Conservation (phyloP, 2,113 vertebrate species). For the Heptranchias perlo region DNA sequence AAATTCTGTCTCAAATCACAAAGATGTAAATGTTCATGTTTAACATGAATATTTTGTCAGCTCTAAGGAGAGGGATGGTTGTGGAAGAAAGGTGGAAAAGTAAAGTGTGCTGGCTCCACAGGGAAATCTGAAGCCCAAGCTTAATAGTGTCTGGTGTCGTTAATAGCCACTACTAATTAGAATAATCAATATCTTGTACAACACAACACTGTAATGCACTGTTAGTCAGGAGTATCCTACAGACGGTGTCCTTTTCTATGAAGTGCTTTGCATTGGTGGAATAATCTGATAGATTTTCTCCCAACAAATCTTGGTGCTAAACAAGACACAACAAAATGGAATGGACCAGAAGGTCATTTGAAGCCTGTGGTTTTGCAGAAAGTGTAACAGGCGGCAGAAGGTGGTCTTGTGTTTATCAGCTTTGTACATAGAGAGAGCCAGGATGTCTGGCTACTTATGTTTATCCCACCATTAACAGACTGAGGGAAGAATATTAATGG, state of each 20-base stretch:
- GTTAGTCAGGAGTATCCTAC: conserved; percentile 62
- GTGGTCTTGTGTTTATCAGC: conserved; percentile 62
- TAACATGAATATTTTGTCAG: not conserved
- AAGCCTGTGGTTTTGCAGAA: conserved; percentile 75
- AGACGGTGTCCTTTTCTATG: conserved; percentile 56
- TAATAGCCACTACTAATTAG: conserved; percentile 64
- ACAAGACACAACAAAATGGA: conserved; percentile 51
- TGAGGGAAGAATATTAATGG: conserved; percentile 62
- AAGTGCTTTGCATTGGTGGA: conserved; percentile 61
- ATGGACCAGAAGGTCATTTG: conserved; percentile 64
- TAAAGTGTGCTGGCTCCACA: conserved; percentile 37
- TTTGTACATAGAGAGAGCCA: conserved; percentile 68
- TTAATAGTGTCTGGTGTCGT: conserved; percentile 56
- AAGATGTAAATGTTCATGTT: not conserved
- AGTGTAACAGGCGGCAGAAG: conserved; percentile 64
- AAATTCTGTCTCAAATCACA: not conserved
- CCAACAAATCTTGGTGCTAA: conserved; percentile 53
- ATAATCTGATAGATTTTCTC: conserved; percentile 64
- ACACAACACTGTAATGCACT: conserved; percentile 55
- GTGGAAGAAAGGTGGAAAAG: not conserved
- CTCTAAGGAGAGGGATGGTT: not conserved
- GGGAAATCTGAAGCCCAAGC: conserved; percentile 55
- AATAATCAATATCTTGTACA: conserved; percentile 64
- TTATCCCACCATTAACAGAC: conserved; percentile 66
- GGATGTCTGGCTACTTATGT: conserved; percentile 75